Evolutionary conservation across 2,888 invertebrate species (phyloP).

Genomic region (Polylopha cassiicola): DNA sequence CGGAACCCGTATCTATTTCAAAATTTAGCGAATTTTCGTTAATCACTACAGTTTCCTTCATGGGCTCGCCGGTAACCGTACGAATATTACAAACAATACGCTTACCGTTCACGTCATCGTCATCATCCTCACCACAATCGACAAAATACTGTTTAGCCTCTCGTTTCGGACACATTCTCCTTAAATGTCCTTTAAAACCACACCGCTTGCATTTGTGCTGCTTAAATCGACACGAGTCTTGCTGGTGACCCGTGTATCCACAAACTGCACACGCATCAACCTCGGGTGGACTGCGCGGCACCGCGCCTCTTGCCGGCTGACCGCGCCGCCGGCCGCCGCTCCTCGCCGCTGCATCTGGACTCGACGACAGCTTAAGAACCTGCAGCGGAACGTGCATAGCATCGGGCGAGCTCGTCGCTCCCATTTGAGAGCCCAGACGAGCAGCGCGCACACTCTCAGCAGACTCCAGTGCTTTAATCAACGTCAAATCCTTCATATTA

Average conservation of each 20-base stretch:
- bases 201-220: not conserved
- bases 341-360: not conserved
- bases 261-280: not conserved
- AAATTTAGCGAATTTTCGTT: not conserved
- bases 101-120: not conserved
- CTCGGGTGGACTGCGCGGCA: not conserved
- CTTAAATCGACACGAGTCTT: not conserved
- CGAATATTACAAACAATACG: conserved; percentile 1
- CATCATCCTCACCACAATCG: not conserved
- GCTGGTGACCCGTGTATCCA: conserved; percentile 3
- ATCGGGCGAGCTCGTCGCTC: too few species aligned
- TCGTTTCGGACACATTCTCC: not conserved
- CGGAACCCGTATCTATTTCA: conserved; percentile 1
- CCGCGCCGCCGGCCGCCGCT: not conserved
- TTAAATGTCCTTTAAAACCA: not conserved
- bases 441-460: conserved; percentile 19
- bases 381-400: not conserved
- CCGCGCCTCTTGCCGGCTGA: too few species aligned
- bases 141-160: not conserved
- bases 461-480: conserved; percentile 19
- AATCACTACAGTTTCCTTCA: not conserved
- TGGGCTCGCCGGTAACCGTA: not conserved
- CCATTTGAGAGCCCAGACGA: not conserved
- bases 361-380: conserved; percentile 3
- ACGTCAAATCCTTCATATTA: conserved; percentile 9